Conservation (phyloP, 1,140 invertebrate genomes). For the Orussus abietinus region DNA sequence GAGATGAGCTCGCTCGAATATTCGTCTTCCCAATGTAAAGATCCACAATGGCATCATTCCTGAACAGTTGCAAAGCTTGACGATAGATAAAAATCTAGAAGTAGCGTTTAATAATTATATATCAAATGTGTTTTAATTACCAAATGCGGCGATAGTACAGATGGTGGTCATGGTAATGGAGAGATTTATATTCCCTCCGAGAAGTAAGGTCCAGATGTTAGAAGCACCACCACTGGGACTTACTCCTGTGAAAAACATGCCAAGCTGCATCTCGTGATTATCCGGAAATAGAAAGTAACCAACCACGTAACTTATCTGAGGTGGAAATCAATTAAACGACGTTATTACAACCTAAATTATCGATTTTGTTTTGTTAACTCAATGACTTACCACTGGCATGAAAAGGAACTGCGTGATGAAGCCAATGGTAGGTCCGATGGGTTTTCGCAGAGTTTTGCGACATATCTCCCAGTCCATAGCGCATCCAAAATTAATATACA, state of each 20-base stretch:
- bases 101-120: slow-evolving; percentile 13
- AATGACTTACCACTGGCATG: slow-evolving; percentile 78
- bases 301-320: slow-evolving; percentile 73
- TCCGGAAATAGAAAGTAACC: slow-evolving; percentile 70
- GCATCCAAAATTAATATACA: slow-evolving; percentile 93
- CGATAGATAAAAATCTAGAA: slow-evolving; percentile 8
- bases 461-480: slow-evolving; percentile 77
- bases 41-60: slow-evolving; percentile 94
- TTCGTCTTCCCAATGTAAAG: slow-evolving; percentile 81
- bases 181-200: slow-evolving; percentile 85
- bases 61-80: slow-evolving; percentile 43
- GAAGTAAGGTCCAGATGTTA: slow-evolving; percentile 90
- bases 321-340: slow-evolving; percentile 21
- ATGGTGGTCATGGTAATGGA: slow-evolving; percentile 92
- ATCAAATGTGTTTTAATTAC: slow-evolving; percentile 50
- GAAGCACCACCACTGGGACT: slow-evolving; percentile 89
- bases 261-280: slow-evolving; percentile 69
- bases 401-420: slow-evolving; percentile 80
- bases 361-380: slow-evolving; percentile 6
- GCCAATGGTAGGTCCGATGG: slow-evolving; percentile 81
- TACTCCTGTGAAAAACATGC: slow-evolving; percentile 88
- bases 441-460: slow-evolving; percentile 65
- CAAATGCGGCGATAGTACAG: slow-evolving; percentile 78
- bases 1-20: slow-evolving; percentile 70
- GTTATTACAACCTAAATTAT: too few relatives aligned